A percentile compares a stretch with the other conserved stretches of the same genome.
Conservation (phyloP, 2,888 invertebrate genomes). For the Ormyrus thymus region DNA sequence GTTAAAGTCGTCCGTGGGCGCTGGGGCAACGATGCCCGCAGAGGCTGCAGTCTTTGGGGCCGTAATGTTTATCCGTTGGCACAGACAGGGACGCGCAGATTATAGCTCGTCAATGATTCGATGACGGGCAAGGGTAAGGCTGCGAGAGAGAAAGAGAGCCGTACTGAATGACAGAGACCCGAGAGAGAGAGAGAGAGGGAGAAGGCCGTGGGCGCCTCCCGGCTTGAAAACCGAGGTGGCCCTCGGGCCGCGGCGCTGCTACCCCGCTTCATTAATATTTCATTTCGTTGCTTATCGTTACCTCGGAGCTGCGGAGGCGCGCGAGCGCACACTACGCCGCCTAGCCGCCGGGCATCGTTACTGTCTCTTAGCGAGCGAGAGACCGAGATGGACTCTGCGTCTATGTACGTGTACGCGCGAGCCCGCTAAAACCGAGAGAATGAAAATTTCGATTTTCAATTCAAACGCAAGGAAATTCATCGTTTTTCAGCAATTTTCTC, state of each 20-base stretch:
- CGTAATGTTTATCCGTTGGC: background rate
- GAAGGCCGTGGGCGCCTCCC: background rate
- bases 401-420: too few relatives aligned
- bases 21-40: too few relatives aligned
- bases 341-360: constrained; percentile 71
- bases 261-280: constrained; percentile 73
- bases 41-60: too few relatives aligned
- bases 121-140: constrained; percentile 38
- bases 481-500: too few relatives aligned
- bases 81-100: constrained; percentile 6
- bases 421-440: too few relatives aligned
- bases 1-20: too few relatives aligned
- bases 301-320: constrained; percentile 63
- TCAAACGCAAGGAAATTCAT: too few relatives aligned
- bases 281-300: constrained; percentile 75
- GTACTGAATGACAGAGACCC: background rate
- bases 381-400: constrained; percentile 55
- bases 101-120: constrained; percentile 49
- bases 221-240: background rate
- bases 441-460: too few relatives aligned
- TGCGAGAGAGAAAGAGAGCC: background rate
- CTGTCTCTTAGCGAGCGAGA: constrained; percentile 67
- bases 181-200: background rate
- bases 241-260: background rate
- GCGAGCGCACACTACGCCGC: constrained; percentile 56